Evolutionary conservation across 2,888 invertebrate genomes (phyloP).

Genomic region (Psococerastis gibbosa): DNA sequence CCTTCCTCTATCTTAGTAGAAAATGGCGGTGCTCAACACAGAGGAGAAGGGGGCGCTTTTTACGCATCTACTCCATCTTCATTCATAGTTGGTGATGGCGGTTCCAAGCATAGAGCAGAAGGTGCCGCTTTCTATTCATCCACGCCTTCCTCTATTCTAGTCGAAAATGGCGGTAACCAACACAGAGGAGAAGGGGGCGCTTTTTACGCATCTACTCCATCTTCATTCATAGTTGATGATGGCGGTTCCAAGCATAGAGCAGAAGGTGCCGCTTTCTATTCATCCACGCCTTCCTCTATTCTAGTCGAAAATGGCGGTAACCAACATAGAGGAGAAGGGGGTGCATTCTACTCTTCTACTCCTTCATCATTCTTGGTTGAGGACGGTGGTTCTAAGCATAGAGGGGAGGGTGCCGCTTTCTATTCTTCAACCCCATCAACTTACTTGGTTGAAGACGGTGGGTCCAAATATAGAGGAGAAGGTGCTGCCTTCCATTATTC

Average conservation of each 20-base stretch:
- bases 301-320: conserved; percentile 20
- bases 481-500: conserved; percentile 19
- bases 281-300: neutral
- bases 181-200: neutral
- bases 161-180: neutral
- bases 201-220: neutral
- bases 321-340: conserved; percentile 30
- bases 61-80: conserved; percentile 5
- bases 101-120: neutral
- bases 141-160: neutral
- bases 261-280: neutral
- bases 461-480: conserved; percentile 30
- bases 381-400: conserved; percentile 25
- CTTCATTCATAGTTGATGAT: neutral
- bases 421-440: neutral
- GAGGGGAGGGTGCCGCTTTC: conserved; percentile 26
- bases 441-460: conserved; percentile 3
- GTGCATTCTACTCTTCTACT: neutral
- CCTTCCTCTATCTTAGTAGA: neutral
- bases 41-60: conserved; percentile 9
- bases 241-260: neutral
- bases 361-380: neutral
- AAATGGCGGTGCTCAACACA: no score
- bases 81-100: neutral
- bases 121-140: neutral